Evolutionary conservation across 2,888 invertebrate genomes (phyloP), one percentile per base, ranked within the genome.

Genomic region (Chrysina gloriosa): DNA sequence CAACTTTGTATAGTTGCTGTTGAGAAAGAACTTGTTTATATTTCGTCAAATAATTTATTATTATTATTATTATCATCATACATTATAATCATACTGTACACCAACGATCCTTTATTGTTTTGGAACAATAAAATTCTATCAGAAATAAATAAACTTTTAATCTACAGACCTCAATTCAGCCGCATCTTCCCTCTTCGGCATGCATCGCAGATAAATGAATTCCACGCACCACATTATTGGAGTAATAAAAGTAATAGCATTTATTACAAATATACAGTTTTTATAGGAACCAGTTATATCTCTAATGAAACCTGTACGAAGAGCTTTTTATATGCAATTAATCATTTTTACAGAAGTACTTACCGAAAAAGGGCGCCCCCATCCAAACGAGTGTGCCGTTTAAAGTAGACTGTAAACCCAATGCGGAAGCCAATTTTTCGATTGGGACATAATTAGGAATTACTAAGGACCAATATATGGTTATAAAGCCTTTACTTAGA

Each of bases 361-460:
- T 63, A 42, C 45, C 45, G 0, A 63, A 29, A 16, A 47, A 45
- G 14, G 64, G 48, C 36, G 63, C 54, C 54, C 48, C 36, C 1
- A 83, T 81, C 56, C 89, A 81, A 42, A 90, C 85, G 47, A 89
- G 84, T 34, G 89, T 77, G 14, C 91, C 91, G 78, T 91, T 91
- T 67, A 86, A 84, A 69, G 91, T 85, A 87, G 89, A 90, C 78
- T 91, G 91, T 42, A 92, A 87, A 1, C 90, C 90, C 3, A 89
- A 87, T 1, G 92, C 92, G 47, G 89, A 88, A 1, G 90, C 86
- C 16, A 91, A 80, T 73, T 88, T 84, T 58, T 91, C 89, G 31
- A 92, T 80, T 0, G 90, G 89, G 2, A 92, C 89, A 74, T 91
- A 87, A 76, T 84, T 87, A 0, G 92, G 91, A 65, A 92, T 88